These are phyloP conservation scores for Polypedilum vanderplanki DNA, from an alignment of 1,140 invertebrate species.

Conservation along the genomic window DNA sequence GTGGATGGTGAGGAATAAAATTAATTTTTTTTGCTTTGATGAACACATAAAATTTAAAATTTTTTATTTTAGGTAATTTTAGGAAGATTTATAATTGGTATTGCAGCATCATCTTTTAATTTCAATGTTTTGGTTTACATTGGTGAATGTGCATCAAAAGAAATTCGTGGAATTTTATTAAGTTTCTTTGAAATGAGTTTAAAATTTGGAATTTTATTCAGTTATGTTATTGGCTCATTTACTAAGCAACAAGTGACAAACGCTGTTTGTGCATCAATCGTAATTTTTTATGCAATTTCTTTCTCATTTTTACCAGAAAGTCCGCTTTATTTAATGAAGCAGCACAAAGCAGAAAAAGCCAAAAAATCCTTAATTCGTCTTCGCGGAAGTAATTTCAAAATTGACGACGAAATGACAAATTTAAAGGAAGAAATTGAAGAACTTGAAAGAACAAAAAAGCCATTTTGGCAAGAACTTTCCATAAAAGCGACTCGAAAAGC, in stretches of 20 bases:
- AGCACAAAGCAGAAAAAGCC: constrained; percentile 55
- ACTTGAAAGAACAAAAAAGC: neutral
- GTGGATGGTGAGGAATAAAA: constrained; percentile 38
- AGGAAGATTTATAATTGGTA: constrained; percentile 62
- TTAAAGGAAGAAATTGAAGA: neutral
- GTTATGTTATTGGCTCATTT: constrained; percentile 50
- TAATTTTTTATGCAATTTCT: constrained; percentile 50
- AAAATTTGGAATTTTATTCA: constrained; percentile 56
- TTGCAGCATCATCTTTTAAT: constrained; percentile 63
- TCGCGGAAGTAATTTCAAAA: constrained; percentile 53
- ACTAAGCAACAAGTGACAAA: constrained; percentile 47
- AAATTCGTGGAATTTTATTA: constrained; percentile 61
- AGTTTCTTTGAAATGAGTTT: constrained; percentile 60
- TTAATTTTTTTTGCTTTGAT: neutral
- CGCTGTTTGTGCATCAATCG: constrained; percentile 50
- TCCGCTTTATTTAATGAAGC: constrained; percentile 48
- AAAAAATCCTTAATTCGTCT: constrained; percentile 57
- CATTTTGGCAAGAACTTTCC: neutral
- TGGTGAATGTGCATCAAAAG: constrained; percentile 61
- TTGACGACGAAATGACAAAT: neutral
- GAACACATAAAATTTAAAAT: neutral
- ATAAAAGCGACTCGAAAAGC: neutral
- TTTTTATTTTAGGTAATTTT: constrained; percentile 45
- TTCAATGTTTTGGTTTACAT: constrained; percentile 64
- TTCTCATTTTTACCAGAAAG: constrained; percentile 65